Evolutionary conservation across 2,888 invertebrate genomes (phyloP).

Genomic region (Dasypolia templi): DNA sequence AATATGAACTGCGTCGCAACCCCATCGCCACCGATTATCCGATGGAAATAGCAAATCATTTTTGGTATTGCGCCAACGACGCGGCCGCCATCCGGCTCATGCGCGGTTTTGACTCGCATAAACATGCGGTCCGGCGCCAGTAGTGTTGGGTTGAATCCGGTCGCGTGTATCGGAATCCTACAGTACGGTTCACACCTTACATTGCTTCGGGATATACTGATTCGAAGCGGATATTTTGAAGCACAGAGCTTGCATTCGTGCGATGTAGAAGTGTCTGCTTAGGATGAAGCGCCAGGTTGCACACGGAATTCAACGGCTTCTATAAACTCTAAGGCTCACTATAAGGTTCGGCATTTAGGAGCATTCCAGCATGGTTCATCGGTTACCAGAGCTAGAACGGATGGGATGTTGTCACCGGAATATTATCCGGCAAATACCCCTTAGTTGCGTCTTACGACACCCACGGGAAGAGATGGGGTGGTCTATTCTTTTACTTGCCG

Average conservation of each 20-base stretch:
- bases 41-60: slow-evolving; percentile 34
- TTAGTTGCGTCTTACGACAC: no score
- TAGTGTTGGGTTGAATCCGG: slow-evolving; percentile 19
- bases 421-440: no score
- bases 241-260: neutral
- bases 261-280: no score
- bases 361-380: no score
- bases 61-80: slow-evolving; percentile 14
- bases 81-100: slow-evolving; percentile 26
- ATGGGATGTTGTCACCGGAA: no score
- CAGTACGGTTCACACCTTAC: neutral
- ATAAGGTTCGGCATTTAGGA: no score
- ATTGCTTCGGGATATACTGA: neutral
- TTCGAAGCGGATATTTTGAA: neutral
- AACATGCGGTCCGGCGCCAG: slow-evolving; percentile 38
- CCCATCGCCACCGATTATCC: slow-evolving; percentile 20
- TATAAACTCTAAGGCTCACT: no score
- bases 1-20: slow-evolving; percentile 21
- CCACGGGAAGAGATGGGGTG: no score
- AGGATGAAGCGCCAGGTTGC: no score
- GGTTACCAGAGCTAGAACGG: no score
- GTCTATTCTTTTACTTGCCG: no score
- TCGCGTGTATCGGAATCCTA: neutral
- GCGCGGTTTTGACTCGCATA: slow-evolving; percentile 35
- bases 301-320: no score